Evolutionary conservation across 2,113 vertebrate genomes (phyloP).

Genomic region (Benitochromis conjunctus): DNA sequence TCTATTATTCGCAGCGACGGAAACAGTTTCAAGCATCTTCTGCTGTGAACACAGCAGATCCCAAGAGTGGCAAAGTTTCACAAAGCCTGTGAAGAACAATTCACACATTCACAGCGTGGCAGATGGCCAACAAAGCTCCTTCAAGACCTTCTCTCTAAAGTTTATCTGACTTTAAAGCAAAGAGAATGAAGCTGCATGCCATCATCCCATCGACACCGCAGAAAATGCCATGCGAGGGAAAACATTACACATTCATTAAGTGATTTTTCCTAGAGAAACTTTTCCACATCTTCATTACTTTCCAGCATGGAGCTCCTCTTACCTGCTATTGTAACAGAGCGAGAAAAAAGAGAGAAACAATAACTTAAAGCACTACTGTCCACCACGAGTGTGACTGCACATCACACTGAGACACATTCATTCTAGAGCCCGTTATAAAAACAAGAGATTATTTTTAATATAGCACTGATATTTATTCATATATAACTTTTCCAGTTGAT

Average conservation of each 20-base stretch:
- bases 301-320: background rate
- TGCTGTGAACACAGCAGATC: background rate
- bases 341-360: background rate
- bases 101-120: background rate
- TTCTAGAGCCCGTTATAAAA: background rate
- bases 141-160: background rate
- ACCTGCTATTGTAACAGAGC: constrained; percentile 43
- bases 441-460: background rate
- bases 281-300: constrained; percentile 56
- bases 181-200: background rate
- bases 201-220: background rate
- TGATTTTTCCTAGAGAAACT: constrained; percentile 30
- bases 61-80: background rate
- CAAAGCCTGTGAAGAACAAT: background rate
- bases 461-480: background rate
- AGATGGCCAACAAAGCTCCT: background rate
- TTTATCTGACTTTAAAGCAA: background rate
- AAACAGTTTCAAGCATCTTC: background rate
- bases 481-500: background rate
- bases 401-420: background rate
- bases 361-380: constrained; percentile 7
- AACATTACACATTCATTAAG: constrained; percentile 22
- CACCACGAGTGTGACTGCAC: background rate
- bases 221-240: constrained; percentile 3
- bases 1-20: constrained; percentile 2